These are phyloP conservation scores for Leptinotarsa texana DNA, from an alignment of 1,140 invertebrate species.

Conservation along the genomic window DNA sequence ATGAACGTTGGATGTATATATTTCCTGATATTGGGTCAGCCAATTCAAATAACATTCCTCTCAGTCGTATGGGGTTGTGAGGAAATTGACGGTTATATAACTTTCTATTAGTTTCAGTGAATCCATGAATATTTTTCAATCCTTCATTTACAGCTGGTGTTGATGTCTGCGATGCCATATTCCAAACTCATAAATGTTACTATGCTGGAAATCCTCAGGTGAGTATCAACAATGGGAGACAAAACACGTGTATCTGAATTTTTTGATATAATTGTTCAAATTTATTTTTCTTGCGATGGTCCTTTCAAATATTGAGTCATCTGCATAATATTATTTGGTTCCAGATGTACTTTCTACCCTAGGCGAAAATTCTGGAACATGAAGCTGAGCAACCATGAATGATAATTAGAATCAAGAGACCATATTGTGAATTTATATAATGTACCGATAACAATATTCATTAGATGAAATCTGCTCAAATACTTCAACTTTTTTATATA, in stretches of 20 bases:
- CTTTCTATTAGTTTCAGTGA: too few relatives aligned
- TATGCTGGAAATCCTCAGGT: conserved; percentile 40
- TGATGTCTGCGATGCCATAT: conserved; percentile 47
- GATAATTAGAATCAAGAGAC: background rate
- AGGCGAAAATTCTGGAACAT: background rate
- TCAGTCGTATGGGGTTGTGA: too few relatives aligned
- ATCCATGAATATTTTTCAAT: background rate
- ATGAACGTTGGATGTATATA: too few relatives aligned
- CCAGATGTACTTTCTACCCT: conserved; percentile 14
- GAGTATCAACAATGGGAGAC: background rate
- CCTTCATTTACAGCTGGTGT: conserved; percentile 43
- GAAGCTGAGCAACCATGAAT: background rate
- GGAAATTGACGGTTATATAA: too few relatives aligned
- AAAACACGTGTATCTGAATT: background rate
- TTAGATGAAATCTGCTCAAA: too few relatives aligned
- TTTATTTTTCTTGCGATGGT: background rate
- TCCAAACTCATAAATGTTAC: conserved; percentile 31
- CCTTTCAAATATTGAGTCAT: background rate
- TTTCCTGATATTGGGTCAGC: too few relatives aligned
- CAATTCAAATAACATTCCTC: too few relatives aligned
- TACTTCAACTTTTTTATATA: too few relatives aligned
- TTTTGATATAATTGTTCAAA: background rate
- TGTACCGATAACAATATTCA: background rate
- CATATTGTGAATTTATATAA: background rate
- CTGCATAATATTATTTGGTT: background rate